A percentile compares a stretch with the other conserved stretches of the same genome.
phyloP scores from a whole-genome alignment of 2,888 invertebrate genomes.

The Machimus rusticus region DNA sequence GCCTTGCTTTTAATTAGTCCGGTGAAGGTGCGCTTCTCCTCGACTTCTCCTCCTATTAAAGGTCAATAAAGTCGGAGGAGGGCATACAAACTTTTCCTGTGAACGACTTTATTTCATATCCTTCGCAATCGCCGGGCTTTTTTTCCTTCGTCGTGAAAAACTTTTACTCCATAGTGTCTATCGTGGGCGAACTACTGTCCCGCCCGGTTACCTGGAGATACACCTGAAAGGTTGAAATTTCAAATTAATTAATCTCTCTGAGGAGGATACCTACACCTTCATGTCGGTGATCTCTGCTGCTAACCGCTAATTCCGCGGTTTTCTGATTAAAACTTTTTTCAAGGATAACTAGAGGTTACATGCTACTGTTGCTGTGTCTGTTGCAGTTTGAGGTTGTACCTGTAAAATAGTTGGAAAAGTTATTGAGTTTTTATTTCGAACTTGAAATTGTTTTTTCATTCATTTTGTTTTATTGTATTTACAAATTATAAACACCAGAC shows the following conservation, averaged over 20 bases:
- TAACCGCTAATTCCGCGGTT: background rate
- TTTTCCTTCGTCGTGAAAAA: background rate
- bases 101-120: background rate
- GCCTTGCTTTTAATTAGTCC: background rate
- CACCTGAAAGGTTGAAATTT: background rate
- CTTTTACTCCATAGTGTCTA: background rate
- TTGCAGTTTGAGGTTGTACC: background rate
- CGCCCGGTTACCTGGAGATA: background rate
- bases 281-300: background rate
- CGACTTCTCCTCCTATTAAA: background rate
- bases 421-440: background rate
- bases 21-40: background rate
- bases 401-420: background rate
- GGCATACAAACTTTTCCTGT: background rate
- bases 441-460: no score
- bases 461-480: no score
- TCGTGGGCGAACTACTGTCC: background rate
- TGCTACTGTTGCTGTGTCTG: background rate
- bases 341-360: background rate
- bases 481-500: no score
- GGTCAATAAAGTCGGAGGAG: background rate
- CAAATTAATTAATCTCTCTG: background rate
- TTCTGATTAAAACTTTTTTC: background rate
- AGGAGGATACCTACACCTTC: background rate
- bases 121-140: background rate